Base-by-base conservation (phyloP, 2,888 invertebrate species). In the Belgica antarctica region DNA sequence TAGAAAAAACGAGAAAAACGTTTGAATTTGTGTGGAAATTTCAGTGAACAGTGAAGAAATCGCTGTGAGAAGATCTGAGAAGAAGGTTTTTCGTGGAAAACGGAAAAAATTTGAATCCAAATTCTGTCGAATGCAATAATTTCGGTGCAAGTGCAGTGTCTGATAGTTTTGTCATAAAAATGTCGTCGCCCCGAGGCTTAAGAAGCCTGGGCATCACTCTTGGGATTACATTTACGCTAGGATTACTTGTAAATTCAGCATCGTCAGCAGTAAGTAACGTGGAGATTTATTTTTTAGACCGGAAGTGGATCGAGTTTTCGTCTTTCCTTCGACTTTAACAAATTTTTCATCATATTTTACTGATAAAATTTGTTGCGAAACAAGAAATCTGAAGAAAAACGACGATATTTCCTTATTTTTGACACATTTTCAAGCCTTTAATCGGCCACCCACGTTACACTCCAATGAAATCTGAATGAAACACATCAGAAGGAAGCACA, bases 191-290 rank as follows among this genome's bases (percentile, higher is more conserved):
- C 36, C 10, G 4, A 34, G 27, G 59, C 59, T 19, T 59, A 25
- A 24, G 27, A 7, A 59, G 59, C 25, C 59, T 62, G 17, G 62
- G 34, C 62, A 8, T 17, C 7, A 27, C 17, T 7, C 15, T 62
- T 34, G 15, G 62, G 62, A 62, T 34, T 34, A 31, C 19, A 15
- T 15, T 62, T 27, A 34, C 31, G 17, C 12, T 62, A 34, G 62
- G 62, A 62, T 34, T 34, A 34, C 17, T 34, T 27, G 36, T 34
- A 17, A 34, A 34, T 17, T 25, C 59, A 3, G 31, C 34, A 1
- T 27, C 25, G 4, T 25, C 62, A 34, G 62, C 31, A 17, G 62
- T 62, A 62, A 62, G 62, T 62, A 34, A 31, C 17, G n/a, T n/a
- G n/a, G n/a, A n/a, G n/a, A n/a, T n/a, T n/a, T n/a, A n/a, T n/a